Conservation (phyloP, 2,113 vertebrate genomes). For the Proteles cristata region DNA sequence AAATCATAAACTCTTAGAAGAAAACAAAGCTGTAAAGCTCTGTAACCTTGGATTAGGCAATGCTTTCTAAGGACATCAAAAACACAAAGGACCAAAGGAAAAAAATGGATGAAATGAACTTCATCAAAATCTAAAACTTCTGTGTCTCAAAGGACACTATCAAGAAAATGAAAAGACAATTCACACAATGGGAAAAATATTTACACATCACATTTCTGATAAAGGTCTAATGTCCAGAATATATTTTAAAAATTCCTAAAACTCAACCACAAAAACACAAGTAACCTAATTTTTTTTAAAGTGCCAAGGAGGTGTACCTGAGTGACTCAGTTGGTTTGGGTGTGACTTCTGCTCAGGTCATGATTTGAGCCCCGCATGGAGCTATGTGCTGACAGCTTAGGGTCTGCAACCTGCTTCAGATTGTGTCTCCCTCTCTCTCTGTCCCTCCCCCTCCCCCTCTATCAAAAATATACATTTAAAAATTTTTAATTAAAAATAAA, state of each 20-base stretch:
- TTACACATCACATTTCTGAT: not conserved
- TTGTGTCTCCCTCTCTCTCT: too few species aligned
- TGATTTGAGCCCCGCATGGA: too few species aligned
- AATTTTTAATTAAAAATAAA: too few species aligned
- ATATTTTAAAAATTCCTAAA: not conserved
- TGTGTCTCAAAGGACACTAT: not conserved
- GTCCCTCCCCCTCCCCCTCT: too few species aligned
- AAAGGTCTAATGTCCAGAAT: not conserved
- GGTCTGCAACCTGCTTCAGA: too few species aligned
- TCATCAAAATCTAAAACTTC: not conserved
- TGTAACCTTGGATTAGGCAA: not conserved
- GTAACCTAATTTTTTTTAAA: not conserved
- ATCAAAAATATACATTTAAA: too few species aligned
- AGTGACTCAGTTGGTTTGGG: too few species aligned
- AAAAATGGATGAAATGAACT: not conserved
- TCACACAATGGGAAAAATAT: not conserved
- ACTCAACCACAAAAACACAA: conserved; percentile 19
- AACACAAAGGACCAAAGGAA: not conserved
- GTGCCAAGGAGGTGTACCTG: too few species aligned
- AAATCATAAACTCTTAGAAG: not conserved
- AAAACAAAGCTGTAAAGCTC: not conserved
- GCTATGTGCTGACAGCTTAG: too few species aligned
- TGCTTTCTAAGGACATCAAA: conserved; percentile 14
- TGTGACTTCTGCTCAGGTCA: too few species aligned
- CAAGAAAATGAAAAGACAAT: not conserved